Evolutionary conservation across 2,113 vertebrate species (phyloP), one percentile per base, ranked within the genome.

Genomic region (Mastomys natalensis): DNA sequence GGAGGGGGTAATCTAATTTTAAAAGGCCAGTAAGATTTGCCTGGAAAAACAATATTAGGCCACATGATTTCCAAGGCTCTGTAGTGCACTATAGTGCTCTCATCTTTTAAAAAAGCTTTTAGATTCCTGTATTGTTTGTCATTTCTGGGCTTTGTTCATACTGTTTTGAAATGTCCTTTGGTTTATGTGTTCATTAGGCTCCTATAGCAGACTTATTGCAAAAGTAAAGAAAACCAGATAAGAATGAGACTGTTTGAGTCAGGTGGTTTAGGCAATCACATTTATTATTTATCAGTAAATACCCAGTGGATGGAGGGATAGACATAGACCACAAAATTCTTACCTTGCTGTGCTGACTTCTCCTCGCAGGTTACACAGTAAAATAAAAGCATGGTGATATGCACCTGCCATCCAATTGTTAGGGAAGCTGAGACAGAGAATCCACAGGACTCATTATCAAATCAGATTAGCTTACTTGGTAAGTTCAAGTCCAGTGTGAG

Each of bases 141-240:
- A 22, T 21, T 64, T 43, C 72, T 89, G 87, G 24, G 31, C 93
- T 89, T 85, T n/a, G 53, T 5, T 26, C 12, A 90, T 12, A 91
- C 77, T 73, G 76, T 82, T 92, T 82, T 89, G 55, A 97, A 94
- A 84, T 74, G 1, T 3, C 0, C 21, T 78, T 97, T 89, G n/a
- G 10, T 78, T 78, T 94, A 55, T 91, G 24, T 58, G 26, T 68
- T 1, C 19, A 74, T 91, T 62, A 93, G 37, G 8, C 11, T 62
- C 37, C 10, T 81, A 29, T 10, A 74, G 7, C n/a, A 84, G 16
- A 89, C 16, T 74, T 81, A 86, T 0, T 73, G 8, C 19, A 31
- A 82, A 91, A 58, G 58, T 13, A 51, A 80, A 80, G 6, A 94
- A 95, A 96, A 93, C 9, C 6, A 22, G 11, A 4, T 89, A 91